Conservation (phyloP, 2,113 vertebrate genomes). For the Holacanthus passer region DNA sequence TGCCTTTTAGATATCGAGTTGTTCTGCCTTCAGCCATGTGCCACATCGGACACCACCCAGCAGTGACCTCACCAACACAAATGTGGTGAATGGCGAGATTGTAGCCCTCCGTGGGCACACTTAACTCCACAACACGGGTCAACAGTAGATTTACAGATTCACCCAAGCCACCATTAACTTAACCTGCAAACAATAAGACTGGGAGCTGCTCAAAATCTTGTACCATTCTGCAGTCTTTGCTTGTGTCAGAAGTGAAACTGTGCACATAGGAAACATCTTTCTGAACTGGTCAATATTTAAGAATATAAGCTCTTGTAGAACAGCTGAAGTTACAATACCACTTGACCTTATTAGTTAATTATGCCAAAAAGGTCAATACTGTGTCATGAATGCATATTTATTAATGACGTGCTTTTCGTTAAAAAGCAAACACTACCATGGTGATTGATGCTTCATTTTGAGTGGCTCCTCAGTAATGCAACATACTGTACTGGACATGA, state of each 20-base stretch:
- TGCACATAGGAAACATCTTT: slow-evolving; percentile 29
- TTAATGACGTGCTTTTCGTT: slow-evolving; percentile 44
- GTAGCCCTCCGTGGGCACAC: slow-evolving; percentile 62
- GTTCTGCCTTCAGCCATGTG: slow-evolving; percentile 72
- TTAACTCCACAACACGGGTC: slow-evolving; percentile 62
- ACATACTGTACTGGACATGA: slow-evolving; percentile 74
- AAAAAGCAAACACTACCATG: slow-evolving; percentile 25
- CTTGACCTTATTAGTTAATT: slow-evolving; percentile 44
- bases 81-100: slow-evolving; percentile 61
- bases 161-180: slow-evolving; percentile 48
- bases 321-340: slow-evolving; percentile 14
- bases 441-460: slow-evolving; percentile 61
- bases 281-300: slow-evolving; percentile 28
- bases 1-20: slow-evolving; percentile 63
- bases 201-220: slow-evolving; percentile 67
- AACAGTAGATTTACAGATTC: slow-evolving; percentile 53
- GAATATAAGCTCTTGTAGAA: slow-evolving; percentile 11
- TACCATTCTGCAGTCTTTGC: slow-evolving; percentile 37
- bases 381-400: slow-evolving; percentile 63
- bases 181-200: slow-evolving; percentile 35
- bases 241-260: slow-evolving; percentile 31
- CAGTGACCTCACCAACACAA: slow-evolving; percentile 64
- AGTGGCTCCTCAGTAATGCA: slow-evolving; percentile 69
- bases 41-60: slow-evolving; percentile 50
- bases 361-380: slow-evolving; percentile 38